phyloP scores from a whole-genome alignment of 2,113 vertebrate genomes.

The Gymnocephalus cernua region DNA sequence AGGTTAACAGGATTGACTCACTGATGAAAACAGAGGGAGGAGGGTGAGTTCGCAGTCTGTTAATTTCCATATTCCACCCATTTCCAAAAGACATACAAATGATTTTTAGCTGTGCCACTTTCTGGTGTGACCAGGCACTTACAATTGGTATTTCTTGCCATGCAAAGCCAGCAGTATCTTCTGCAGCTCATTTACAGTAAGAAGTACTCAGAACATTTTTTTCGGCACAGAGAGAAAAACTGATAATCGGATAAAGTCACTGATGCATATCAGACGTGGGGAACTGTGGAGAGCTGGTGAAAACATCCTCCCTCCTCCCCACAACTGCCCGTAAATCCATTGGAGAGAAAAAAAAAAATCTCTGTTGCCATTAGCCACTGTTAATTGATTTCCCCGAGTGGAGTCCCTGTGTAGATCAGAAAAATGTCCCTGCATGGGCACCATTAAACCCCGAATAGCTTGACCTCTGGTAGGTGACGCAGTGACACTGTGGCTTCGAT shows the following conservation, averaged over 20 bases:
- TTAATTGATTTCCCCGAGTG: conserved; percentile 53
- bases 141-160: neutral
- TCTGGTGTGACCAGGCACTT: neutral
- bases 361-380: conserved; percentile 34
- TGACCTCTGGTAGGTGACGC: conserved; percentile 23
- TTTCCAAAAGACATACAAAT: no score
- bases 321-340: conserved; percentile 35
- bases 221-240: neutral
- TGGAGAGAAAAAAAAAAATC: neutral
- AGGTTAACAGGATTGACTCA: neutral
- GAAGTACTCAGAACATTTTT: neutral
- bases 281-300: neutral
- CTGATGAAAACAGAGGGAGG: neutral
- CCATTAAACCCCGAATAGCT: conserved; percentile 8
- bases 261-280: conserved; percentile 43
- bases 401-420: conserved; percentile 21
- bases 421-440: neutral
- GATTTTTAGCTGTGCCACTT: neutral
- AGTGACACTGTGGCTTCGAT: neutral
- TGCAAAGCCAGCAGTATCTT: neutral
- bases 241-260: conserved; percentile 33
- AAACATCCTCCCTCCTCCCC: neutral
- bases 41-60: neutral
- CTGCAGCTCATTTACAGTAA: conserved; percentile 7
- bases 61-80: no score